Evolutionary conservation across 2,113 vertebrate species (phyloP), one percentile per base, ranked within the genome.

Genomic region (Rhabdornis inornatus): DNA sequence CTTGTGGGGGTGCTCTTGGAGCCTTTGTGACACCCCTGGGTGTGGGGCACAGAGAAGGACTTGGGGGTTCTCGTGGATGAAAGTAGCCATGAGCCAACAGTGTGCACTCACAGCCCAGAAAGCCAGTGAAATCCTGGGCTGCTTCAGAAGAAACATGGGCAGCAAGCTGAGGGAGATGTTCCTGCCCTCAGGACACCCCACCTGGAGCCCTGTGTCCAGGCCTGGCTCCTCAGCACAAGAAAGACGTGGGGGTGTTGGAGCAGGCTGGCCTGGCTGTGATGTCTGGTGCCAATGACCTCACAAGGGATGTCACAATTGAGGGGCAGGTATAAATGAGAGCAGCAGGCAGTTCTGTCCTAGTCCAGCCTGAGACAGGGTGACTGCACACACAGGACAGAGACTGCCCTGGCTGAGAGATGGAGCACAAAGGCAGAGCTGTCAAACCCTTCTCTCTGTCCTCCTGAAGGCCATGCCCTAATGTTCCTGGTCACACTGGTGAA

Each of bases 331-430:
- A 52, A 45, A 44, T 15, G 13, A 31, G 10, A 37, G 19, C 15
- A 20, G 12, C 22, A 33, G 13, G 44, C 44, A 49, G 37, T 6
- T 3, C 24, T 50, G 20, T 39, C 16, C 47, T 13, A 22, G 14
- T 52, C 47, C 47, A 47, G 37, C 39, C 15, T 53, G 49, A 28
- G 11, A 28, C 7, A 18, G 11, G 7, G 9, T 11, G 9, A 15
- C 31, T 35, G 20, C 2, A 0, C 37, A 52, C 16, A 10, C 56
- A 15, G 16, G 15, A 31, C 1, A 0, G 45, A 61, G 20, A 3
- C 16, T 52, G 56, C 15, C 24, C 11, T 20, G 65, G 20, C 6
- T 5, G 10, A 24, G 80, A 42, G 55, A 14, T 3, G 7, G 25
- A 61, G 39, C 13, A 17, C 47, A 31, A 21, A 83, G 31, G 13